Percentiles rank a stretch among this genome's conserved stretches.
Conservation (phyloP, 2,113 vertebrate species). For the Fregata magnificens region DNA sequence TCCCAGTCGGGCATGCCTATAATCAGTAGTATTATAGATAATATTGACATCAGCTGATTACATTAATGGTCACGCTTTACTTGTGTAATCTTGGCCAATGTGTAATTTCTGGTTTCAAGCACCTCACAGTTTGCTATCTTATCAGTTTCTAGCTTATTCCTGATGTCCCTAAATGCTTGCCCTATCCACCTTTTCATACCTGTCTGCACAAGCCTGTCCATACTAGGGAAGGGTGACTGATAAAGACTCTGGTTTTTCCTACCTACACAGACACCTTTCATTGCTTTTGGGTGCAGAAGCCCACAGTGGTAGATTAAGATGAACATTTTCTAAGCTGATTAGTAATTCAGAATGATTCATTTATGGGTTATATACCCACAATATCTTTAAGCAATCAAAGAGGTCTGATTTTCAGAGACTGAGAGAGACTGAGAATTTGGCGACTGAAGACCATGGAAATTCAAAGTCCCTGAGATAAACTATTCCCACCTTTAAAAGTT, state of each 20-base stretch:
- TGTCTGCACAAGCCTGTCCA: neutral
- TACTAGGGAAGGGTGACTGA: neutral
- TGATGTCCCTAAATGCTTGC: neutral
- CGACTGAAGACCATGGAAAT: neutral
- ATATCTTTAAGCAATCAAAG: neutral
- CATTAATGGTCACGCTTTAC: neutral
- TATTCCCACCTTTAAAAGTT: neutral
- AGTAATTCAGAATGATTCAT: accelerated
- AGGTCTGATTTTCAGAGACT: neutral
- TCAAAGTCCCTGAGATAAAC: neutral
- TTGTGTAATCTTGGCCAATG: neutral
- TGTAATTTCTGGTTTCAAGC: neutral
- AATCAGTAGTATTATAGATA: neutral
- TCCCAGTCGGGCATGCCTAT: neutral
- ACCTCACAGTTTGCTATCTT: neutral
- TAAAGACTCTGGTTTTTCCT: neutral
- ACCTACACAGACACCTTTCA: neutral
- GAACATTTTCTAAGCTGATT: neutral
- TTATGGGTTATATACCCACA: neutral
- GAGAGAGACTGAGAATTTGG: neutral
- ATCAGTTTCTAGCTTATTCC: neutral
- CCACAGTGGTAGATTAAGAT: neutral
- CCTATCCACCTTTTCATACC: neutral
- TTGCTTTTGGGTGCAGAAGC: neutral
- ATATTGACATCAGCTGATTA: neutral